Evolutionary conservation across 1,140 invertebrate species (phyloP).

Genomic region (Drosophila kikkawai): DNA sequence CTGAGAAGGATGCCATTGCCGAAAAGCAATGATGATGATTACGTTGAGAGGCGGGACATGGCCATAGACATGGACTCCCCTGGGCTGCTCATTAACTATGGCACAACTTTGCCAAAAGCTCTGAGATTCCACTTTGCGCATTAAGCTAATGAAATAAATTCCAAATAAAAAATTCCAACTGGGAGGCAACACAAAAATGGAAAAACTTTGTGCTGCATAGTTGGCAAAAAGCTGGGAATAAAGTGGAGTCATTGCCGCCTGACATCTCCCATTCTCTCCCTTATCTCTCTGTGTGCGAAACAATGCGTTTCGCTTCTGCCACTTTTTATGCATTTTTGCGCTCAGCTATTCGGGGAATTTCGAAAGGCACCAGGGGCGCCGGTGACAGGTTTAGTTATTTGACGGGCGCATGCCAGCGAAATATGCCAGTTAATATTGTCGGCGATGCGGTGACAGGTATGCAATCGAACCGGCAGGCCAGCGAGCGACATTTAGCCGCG

Average conservation of each 20-base stretch:
- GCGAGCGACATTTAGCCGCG: constrained; percentile 21
- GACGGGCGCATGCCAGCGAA: constrained; percentile 58
- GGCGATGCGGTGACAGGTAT: constrained; percentile 43
- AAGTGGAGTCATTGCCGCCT: constrained; percentile 39
- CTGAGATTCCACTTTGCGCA: constrained; percentile 60
- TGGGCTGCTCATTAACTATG: constrained; percentile 44
- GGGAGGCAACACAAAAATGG: constrained; percentile 34
- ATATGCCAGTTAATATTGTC: constrained; percentile 68
- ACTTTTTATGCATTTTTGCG: constrained; percentile 31
- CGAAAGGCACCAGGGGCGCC: constrained; percentile 24
- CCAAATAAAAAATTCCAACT: constrained; percentile 48
- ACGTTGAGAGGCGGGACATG: not conserved
- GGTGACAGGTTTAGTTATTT: constrained; percentile 75
- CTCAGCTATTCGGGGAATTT: constrained; percentile 15
- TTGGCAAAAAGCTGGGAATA: constrained; percentile 23
- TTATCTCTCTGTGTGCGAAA: constrained; percentile 34
- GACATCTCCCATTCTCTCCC: constrained; percentile 4
- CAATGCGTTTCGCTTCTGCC: constrained; percentile 55
- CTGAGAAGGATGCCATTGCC: constrained; percentile 20
- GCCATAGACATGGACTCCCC: constrained; percentile 9
- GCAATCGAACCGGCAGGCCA: constrained; percentile 41
- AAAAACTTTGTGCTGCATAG: constrained; percentile 34
- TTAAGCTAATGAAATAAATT: constrained; percentile 77
- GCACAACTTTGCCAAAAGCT: constrained; percentile 51
- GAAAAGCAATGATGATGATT: constrained; percentile 14